Base-by-base conservation (phyloP, 2,888 invertebrate species). In the Elegia similella region DNA sequence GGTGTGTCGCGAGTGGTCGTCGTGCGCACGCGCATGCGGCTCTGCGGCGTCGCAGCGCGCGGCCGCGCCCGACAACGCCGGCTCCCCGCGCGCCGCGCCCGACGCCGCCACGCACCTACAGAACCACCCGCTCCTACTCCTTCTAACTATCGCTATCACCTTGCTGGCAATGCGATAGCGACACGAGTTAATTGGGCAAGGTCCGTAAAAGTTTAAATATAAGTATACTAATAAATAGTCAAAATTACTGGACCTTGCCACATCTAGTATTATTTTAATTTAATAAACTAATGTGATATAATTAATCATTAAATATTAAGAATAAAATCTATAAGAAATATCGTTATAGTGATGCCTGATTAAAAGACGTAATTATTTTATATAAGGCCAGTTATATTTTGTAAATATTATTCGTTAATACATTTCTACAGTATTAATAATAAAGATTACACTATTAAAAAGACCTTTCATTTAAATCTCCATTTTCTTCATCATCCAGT, bases 401-500 rank as follows among this genome's bases (percentile, higher is more conserved):
- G 46, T 46, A 46, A 46, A 46, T 46, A 46, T 46, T 46, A 29
- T 57, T 57, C 57, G 48, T 30, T 57, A 62, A 47, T 17, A 48
- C 38, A 1, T 48, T 30, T 46, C 30, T 48, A 30, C 47, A 48
- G 47, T 48, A 47, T 57, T 43, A 59, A 55, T 56, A 48, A 55
- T 47, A 56, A n/a, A 56, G 30, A 43, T 58, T 43, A 34, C 50
- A 54, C 10, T 38, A 42, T 16, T 47, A 1, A 44, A 46, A 52
- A 52, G 47, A 59, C 59, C 46, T 50, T 53, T 53, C 17, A n/a
- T 16, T 72, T 67, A 88, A 59, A 92, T 90, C 69, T 95, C 94
- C 73, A 96, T 87, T 80, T 95, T 95, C 60, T 91, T 92, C 77
- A 96, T 95, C 86, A 96, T 94, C 92, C 95, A 96, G 69, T 96